Percentiles rank a stretch among this genome's conserved stretches.
Evolutionary conservation across 2,797 vertebrate species (phyloP).

Genomic region (Epinephelus coioides): DNA sequence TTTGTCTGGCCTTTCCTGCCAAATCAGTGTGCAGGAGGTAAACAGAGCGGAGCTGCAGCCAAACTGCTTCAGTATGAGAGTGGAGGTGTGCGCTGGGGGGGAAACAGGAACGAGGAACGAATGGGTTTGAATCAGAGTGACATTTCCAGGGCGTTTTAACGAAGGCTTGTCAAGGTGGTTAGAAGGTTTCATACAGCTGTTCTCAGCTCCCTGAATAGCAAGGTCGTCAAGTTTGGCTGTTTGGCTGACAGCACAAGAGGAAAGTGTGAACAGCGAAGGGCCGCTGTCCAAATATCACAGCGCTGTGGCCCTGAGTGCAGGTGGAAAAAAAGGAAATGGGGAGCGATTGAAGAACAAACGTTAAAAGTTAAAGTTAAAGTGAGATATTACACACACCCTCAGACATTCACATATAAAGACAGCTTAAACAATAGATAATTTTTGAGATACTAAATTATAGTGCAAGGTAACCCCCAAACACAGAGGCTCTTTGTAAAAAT

Average conservation of each 20-base stretch:
- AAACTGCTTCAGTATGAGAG: constrained; percentile 17
- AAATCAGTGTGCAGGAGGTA: constrained; percentile 23
- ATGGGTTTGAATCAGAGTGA: constrained; percentile 58
- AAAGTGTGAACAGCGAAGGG: constrained; percentile 31
- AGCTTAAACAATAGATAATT: neutral
- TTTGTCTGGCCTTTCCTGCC: constrained; percentile 33
- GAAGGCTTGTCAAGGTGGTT: constrained; percentile 54
- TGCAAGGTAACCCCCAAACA: neutral
- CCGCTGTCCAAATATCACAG: constrained; percentile 48
- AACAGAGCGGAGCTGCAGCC: constrained; percentile 25
- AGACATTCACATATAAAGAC: neutral
- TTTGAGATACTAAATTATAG: neutral
- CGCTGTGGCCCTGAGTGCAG: neutral
- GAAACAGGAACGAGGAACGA: constrained; percentile 2
- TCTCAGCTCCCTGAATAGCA: constrained; percentile 50
- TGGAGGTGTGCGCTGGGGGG: constrained; percentile 10
- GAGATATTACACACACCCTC: neutral
- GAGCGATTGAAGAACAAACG: neutral
- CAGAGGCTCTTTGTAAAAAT: neutral
- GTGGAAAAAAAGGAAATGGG: neutral
- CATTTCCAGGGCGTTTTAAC: constrained; percentile 63
- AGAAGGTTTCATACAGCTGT: constrained; percentile 55
- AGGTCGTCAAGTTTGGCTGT: constrained; percentile 53
- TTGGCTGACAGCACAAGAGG: constrained; percentile 41
- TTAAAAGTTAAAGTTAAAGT: neutral